Base-by-base conservation (phyloP, 2,888 invertebrate genomes). In the Tachina lurida region DNA sequence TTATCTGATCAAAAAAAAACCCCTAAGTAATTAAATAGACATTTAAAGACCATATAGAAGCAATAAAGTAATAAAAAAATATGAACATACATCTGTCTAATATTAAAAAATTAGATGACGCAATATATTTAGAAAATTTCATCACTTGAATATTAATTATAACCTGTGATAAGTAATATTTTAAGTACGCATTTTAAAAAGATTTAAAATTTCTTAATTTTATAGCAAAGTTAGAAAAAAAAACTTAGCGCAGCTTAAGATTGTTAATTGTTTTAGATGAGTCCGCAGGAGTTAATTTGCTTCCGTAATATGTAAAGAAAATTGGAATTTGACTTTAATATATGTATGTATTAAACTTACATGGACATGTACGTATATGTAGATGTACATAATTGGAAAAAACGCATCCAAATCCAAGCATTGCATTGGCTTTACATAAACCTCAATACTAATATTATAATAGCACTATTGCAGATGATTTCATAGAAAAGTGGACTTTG, bases 161-260 rank as follows among this genome's bases (percentile, higher is more conserved):
- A 47, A 56, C 17, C 10, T 39, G 52, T 78, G 77, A 68, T 78
- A 78, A 70, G 78, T 49, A 58, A 2, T 63, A 54, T 76, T 39
- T 63, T 45, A 39, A 13, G 47, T 67, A 3, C 10, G 31, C 7
- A 31, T 12, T 41, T 17, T 43, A 43, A 43, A 31, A 31, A 67
- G 12, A 10, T 58, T 70, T 39, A 3, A 17, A 17, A 9, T 19
- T 68, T n/a, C 8, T 19, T 12, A 68, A 15, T 58, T 58, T 71
- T 58, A 39, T 45, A n/a, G 56, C 15, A n/a, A 45, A 15, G 3
- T 58, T 2, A 41, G 52, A 54, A 41, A 58, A 31, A 58, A 22
- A 58, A 58, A 39, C 9, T 31, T 1, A 7, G 7, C 0, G 7
- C 7, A 31, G 1, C 31, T 31, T 31, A 31, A 31, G 31, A 31